Conservation (phyloP, 2,888 invertebrate genomes). For the Temnothorax rugatulus region DNA sequence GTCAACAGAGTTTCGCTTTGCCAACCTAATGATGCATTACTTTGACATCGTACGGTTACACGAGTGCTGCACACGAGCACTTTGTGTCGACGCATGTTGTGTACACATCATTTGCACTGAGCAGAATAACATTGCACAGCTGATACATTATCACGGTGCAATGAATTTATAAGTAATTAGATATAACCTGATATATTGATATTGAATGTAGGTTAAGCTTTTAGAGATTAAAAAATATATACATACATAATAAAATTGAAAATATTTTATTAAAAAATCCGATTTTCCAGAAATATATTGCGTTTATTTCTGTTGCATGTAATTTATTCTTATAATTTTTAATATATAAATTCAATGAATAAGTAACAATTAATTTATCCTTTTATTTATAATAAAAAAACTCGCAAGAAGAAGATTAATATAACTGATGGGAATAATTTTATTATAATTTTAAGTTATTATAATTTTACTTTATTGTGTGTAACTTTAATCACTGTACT, state of each 20-base stretch:
- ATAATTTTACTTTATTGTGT: constrained; percentile 17
- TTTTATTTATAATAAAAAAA: neutral
- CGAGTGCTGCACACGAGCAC: constrained; percentile 18
- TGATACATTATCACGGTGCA: neutral
- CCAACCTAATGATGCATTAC: constrained; percentile 51
- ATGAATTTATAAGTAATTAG: constrained; percentile 6
- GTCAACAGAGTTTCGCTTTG: constrained; percentile 53
- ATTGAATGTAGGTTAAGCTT: constrained; percentile 6
- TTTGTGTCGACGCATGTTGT: constrained; percentile 29
- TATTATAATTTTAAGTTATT: too few relatives aligned
- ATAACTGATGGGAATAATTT: neutral
- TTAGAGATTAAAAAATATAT: neutral
- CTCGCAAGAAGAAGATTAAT: neutral
- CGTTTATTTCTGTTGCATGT: neutral
- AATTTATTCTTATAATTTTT: neutral
- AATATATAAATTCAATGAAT: neutral
- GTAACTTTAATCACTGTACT: neutral
- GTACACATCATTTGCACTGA: constrained; percentile 10
- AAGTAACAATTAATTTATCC: constrained; percentile 1
- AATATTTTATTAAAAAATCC: neutral
- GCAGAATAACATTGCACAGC: constrained; percentile 22
- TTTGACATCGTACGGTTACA: constrained; percentile 45
- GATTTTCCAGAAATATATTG: neutral
- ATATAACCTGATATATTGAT: neutral
- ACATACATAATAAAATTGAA: neutral